phyloP scores from a whole-genome alignment of 2,113 vertebrate species.

The Murina feae region DNA sequence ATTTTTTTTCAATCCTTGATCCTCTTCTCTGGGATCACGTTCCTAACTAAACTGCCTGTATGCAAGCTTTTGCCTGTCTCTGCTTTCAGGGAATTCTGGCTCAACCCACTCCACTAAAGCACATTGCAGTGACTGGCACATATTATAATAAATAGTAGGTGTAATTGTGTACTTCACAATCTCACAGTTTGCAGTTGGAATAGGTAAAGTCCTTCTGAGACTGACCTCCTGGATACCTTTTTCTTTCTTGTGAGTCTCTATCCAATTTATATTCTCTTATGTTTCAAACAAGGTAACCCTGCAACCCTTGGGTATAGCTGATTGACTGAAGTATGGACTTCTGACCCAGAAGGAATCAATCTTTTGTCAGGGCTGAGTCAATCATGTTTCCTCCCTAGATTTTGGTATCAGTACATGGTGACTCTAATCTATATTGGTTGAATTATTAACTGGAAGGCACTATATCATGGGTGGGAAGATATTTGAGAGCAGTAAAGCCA shows the following conservation, averaged over 20 bases:
- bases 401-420: not conserved
- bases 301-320: not conserved
- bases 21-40: not conserved
- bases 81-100: not conserved
- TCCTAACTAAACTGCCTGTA: not conserved
- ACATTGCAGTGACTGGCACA: not conserved
- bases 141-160: not conserved
- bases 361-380: not conserved
- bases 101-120: not conserved
- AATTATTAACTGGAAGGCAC: not conserved
- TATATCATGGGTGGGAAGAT: not conserved
- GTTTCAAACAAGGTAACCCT: not conserved
- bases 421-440: not conserved
- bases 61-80: not conserved
- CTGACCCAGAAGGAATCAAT: not conserved
- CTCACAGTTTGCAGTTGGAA: not conserved
- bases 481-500: not conserved
- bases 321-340: not conserved
- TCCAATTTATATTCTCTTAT: not conserved
- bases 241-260: not conserved
- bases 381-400: not conserved
- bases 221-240: not conserved
- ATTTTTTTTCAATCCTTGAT: fast-evolving
- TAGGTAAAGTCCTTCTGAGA: not conserved
- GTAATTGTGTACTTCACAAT: not conserved